phyloP scores from a whole-genome alignment of 2,888 invertebrate species.

The Carabus problematicus region DNA sequence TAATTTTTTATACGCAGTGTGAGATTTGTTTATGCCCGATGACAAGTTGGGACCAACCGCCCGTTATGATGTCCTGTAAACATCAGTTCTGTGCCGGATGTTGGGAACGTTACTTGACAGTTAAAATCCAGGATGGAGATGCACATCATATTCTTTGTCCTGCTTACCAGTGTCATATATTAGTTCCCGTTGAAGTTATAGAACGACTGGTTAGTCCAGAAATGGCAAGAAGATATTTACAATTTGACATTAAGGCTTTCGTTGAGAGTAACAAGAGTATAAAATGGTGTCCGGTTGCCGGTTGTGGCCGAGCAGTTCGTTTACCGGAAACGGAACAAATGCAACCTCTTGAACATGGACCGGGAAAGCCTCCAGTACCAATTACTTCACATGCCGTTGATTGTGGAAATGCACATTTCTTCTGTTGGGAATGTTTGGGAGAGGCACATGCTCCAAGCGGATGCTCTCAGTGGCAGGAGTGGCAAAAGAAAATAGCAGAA shows the following conservation, averaged over 20 bases:
- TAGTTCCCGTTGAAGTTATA: constrained; percentile 71
- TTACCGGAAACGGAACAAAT: constrained; percentile 65
- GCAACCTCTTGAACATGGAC: constrained; percentile 34
- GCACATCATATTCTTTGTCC: constrained; percentile 72
- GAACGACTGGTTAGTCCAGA: constrained; percentile 71
- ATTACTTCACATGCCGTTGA: constrained; percentile 69
- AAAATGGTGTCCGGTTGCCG: constrained; percentile 75
- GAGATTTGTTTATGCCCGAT: constrained; percentile 66
- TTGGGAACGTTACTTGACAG: constrained; percentile 71
- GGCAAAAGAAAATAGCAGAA: constrained; percentile 67
- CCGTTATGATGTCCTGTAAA: constrained; percentile 66
- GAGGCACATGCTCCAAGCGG: constrained; percentile 74
- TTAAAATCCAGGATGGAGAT: constrained; percentile 71
- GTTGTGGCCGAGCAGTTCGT: constrained; percentile 70
- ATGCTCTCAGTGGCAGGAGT: constrained; percentile 69
- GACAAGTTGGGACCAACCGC: constrained; percentile 60
- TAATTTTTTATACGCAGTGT: constrained; percentile 59
- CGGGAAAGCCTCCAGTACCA: constrained; percentile 48
- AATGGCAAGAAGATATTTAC: constrained; percentile 70
- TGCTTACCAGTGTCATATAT: constrained; percentile 67
- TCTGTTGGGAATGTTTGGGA: constrained; percentile 69
- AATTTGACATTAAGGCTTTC: constrained; percentile 75
- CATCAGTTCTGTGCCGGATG: constrained; percentile 70
- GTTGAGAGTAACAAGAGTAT: constrained; percentile 74
- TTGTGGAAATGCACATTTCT: constrained; percentile 74